Base-by-base conservation (phyloP, 2,888 invertebrate genomes). In the Xestia ashworthii region DNA sequence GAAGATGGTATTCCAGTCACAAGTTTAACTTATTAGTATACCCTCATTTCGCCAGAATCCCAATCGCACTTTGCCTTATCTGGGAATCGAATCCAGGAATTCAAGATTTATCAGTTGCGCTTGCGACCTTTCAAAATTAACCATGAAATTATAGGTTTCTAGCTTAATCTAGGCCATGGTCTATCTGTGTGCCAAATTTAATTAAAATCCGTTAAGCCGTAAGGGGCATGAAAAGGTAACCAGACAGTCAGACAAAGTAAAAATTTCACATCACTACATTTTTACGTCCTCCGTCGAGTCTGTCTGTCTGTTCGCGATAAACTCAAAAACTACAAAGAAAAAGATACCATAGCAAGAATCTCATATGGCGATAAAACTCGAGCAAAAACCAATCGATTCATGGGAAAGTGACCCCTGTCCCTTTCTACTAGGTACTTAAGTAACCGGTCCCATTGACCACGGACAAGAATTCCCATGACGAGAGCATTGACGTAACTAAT, bases 341-440 rank as follows among this genome's bases (percentile, higher is more conserved):
- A 82, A 80, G 53, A 80, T 81, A 62, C 69, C 80, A 65, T 44
- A 58, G 25, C 71, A 76, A 78, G 86, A 79, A 71, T 84, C 80
- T 71, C 60, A 74, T 74, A 82, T 60, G 67, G 67, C 71, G 71
- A 85, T 87, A 88, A 89, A 78, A 84, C 81, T 80, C 82, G 86
- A 86, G 91, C 89, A 93, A 93, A 93, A 94, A 92, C 91, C 55
- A 88, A 90, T 90, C 91, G 90, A 93, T 92, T 90, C 91, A 90
- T 93, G 95, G 91, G 95, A 95, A 95, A 94, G 93, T 93, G 90
- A 89, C 89, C 87, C 91, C 87, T 91, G 88, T 93, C 93, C 92
- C 91, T 94, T 93, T 94, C 91, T 90, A 90, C 84, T 72, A 83
- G 55, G 41, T 65, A 58, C 53, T 53, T 73, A 38, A 71, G 80